Conservation (phyloP, 2,797 vertebrate genomes). For the Tamandua tetradactyla region DNA sequence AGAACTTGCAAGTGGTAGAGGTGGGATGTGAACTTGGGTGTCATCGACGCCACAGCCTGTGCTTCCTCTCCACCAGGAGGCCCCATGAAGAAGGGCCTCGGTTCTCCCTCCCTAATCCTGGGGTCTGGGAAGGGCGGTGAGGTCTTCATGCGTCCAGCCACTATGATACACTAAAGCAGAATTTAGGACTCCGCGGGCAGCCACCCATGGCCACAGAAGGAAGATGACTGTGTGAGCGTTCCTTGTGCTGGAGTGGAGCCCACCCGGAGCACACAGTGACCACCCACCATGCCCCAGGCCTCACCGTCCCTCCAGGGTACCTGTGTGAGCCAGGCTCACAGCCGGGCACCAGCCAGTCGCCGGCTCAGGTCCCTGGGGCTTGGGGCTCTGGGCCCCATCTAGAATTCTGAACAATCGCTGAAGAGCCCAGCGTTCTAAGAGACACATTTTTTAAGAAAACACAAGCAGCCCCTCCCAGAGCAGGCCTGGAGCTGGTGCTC, state of each 20-base stretch:
- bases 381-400: background rate
- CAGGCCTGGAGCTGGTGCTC: background rate
- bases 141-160: background rate
- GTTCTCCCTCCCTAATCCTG: accelerated
- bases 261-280: background rate
- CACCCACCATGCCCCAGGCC: background rate
- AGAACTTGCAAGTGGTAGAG: background rate
- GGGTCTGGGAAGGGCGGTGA: background rate
- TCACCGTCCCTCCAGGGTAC: background rate
- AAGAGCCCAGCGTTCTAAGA: constrained; percentile 69
- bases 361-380: background rate
- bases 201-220: background rate
- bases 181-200: background rate
- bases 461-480: background rate
- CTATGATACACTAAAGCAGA: background rate
- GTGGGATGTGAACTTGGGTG: background rate
- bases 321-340: background rate
- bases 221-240: background rate
- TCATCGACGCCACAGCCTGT: background rate
- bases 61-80: background rate
- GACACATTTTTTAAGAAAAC: background rate
- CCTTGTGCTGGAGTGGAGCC: background rate
- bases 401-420: background rate
- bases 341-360: background rate
- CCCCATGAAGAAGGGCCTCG: background rate